Evolutionary conservation across 2,888 invertebrate species (phyloP).

Genomic region (Limnephilus rhombicus): DNA sequence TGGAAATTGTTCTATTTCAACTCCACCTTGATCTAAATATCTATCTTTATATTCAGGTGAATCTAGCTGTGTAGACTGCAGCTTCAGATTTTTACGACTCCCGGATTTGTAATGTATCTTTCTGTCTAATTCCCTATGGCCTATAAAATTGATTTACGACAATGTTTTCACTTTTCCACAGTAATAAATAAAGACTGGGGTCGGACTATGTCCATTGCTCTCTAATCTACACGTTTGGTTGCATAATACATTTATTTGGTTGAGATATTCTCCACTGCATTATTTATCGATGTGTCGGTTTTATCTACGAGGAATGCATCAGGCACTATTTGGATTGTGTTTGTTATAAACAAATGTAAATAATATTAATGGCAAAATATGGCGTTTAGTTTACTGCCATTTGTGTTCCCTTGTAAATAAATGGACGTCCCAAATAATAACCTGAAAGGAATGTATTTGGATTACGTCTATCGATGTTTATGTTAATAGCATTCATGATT

Average conservation of each 20-base stretch:
- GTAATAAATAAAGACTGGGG: no score
- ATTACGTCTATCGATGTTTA: constrained; percentile 15
- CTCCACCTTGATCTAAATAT: not conserved
- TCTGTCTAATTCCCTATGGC: not conserved
- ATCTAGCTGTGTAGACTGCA: not conserved
- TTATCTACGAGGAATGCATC: not conserved
- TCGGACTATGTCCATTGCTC: no score
- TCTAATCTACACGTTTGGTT: not conserved
- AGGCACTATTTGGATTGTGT: not conserved
- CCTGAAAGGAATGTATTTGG: not conserved
- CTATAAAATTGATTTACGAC: not conserved
- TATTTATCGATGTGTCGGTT: not conserved
- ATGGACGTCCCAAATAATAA: not conserved
- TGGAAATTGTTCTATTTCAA: not conserved
- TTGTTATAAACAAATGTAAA: not conserved
- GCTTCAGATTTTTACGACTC: not conserved
- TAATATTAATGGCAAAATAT: not conserved
- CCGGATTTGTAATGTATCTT: not conserved
- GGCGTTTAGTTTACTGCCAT: constrained; percentile 11
- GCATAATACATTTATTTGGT: not conserved
- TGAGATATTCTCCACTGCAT: not conserved
- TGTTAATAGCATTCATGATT: not conserved
- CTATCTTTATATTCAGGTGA: not conserved
- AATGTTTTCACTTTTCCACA: not conserved
- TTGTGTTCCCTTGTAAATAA: not conserved